Evolutionary conservation across 2,888 invertebrate species (phyloP).

Genomic region (Alviniconcha strummeri): DNA sequence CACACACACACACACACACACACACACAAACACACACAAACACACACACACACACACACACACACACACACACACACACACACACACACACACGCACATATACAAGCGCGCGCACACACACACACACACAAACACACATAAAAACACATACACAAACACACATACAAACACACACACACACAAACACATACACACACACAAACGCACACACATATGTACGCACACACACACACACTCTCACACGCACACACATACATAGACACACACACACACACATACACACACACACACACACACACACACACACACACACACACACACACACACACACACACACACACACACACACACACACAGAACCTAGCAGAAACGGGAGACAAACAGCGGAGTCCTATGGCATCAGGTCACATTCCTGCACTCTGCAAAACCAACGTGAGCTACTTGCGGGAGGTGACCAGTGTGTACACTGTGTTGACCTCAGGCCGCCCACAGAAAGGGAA

Average conservation of each 20-base stretch:
- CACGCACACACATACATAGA: background rate
- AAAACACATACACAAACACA: no score
- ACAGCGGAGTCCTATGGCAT: background rate
- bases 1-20: background rate
- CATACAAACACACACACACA: no score
- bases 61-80: background rate
- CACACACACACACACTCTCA: background rate
- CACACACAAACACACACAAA: background rate
- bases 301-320: background rate
- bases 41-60: background rate
- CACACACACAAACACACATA: no score
- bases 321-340: slow-evolving; percentile 9
- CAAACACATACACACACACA: background rate
- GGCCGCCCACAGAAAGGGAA: no score
- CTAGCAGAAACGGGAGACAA: background rate
- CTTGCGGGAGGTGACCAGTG: no score
- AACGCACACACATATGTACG: no score
- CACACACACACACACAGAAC: background rate
- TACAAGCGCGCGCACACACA: no score
- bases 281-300: background rate
- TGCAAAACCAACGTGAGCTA: no score
- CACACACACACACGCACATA: background rate
- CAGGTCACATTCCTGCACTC: no score
- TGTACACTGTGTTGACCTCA: no score
- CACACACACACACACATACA: background rate